Percentiles rank a stretch among this genome's conserved stretches.
These are phyloP conservation scores for Alcedo quadribrachys DNA, from an alignment of 2,797 vertebrate species.

Conservation along the genomic window DNA sequence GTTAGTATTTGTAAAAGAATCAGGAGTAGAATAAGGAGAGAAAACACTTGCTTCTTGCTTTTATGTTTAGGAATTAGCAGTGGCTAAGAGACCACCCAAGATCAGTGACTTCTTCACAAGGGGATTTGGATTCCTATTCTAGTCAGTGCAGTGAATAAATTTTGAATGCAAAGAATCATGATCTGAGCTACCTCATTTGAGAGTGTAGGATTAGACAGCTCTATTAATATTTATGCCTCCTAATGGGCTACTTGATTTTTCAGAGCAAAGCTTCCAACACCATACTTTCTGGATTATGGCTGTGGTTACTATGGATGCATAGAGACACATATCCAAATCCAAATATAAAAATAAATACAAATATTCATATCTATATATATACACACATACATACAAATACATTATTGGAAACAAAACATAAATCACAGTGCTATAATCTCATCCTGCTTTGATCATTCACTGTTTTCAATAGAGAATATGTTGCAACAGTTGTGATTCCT, in stretches of 20 bases:
- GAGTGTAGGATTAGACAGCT: slow-evolving; percentile 58
- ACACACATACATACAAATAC: neutral
- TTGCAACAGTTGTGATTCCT: neutral
- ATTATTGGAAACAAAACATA: neutral
- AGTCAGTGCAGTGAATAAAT: slow-evolving; percentile 45
- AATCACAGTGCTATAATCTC: neutral
- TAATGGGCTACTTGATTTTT: slow-evolving; percentile 66
- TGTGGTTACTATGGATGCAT: neutral
- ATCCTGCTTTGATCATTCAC: neutral
- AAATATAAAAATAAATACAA: neutral
- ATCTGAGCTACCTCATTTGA: slow-evolving; percentile 61
- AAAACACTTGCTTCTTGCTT: slow-evolving; percentile 28
- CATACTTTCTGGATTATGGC: slow-evolving; percentile 1
- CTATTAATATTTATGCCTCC: slow-evolving; percentile 71
- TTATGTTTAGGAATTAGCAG: slow-evolving; percentile 33
- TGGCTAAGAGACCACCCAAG: neutral
- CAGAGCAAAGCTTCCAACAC: slow-evolving; percentile 48
- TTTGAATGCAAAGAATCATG: slow-evolving; percentile 62
- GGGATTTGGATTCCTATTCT: slow-evolving; percentile 44
- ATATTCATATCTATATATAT: neutral
- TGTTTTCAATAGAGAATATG: neutral
- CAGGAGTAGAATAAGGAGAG: neutral
- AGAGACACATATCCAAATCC: neutral
- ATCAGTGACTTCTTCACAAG: slow-evolving; percentile 7
- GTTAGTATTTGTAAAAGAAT: neutral